These are phyloP conservation scores for Scolopax bukidnonensis DNA, from an alignment of 2,797 vertebrate genomes.

Conservation along the genomic window DNA sequence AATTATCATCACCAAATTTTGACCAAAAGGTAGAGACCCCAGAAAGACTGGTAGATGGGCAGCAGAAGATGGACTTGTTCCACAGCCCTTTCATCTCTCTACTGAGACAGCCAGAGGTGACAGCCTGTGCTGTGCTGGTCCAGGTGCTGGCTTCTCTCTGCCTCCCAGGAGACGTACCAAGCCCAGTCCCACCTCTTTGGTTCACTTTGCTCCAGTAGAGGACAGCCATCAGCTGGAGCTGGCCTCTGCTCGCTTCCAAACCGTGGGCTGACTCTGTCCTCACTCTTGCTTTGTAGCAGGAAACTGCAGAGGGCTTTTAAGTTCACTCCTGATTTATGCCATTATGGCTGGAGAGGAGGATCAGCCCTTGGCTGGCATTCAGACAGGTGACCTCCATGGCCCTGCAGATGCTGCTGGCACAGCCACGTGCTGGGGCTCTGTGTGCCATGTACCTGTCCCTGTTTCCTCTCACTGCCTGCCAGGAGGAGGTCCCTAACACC, in stretches of 20 bases:
- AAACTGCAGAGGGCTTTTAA: not conserved
- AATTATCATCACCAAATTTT: not conserved
- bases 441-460: not conserved
- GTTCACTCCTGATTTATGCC: not conserved
- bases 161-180: not conserved
- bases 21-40: not conserved
- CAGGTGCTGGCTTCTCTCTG: not conserved
- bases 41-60: not conserved
- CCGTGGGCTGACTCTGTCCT: not conserved
- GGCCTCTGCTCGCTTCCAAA: not conserved
- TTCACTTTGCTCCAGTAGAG: not conserved
- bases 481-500: not conserved
- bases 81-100: not conserved
- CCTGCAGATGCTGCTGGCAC: not conserved
- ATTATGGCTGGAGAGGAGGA: not conserved
- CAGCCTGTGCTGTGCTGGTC: not conserved
- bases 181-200: not conserved
- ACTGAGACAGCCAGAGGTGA: not conserved
- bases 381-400: not conserved
- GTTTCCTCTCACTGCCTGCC: not conserved
- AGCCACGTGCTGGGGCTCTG: not conserved
- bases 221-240: not conserved
- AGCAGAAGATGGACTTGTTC: not conserved
- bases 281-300: not conserved
- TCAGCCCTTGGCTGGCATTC: not conserved